Conservation (phyloP, 2,113 vertebrate genomes). For the Triplophysa dalaica region DNA sequence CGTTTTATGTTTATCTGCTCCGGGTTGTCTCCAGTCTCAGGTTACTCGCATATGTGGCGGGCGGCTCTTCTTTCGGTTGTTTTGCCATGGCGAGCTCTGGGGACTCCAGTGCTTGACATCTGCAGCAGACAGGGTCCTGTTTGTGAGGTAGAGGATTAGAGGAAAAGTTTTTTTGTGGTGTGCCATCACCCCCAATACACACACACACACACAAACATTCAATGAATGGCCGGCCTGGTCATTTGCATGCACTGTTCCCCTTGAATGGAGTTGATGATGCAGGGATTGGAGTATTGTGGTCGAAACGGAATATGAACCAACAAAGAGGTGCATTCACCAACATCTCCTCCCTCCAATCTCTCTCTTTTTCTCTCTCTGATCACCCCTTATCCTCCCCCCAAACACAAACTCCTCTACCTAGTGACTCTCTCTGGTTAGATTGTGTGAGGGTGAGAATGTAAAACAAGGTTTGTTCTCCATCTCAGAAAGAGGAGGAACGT, state of each 20-base stretch:
- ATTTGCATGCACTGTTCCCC: constrained; percentile 82
- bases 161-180: constrained; percentile 42
- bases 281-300: constrained; percentile 76
- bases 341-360: constrained; percentile 36
- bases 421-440: neutral
- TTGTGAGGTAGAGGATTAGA: constrained; percentile 41
- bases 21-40: constrained; percentile 25
- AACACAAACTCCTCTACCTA: neutral
- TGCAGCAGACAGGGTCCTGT: constrained; percentile 41
- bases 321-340: constrained; percentile 74
- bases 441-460: neutral
- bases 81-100: neutral
- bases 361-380: constrained; percentile 35
- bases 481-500: neutral
- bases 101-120: constrained; percentile 30
- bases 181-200: constrained; percentile 43
- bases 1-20: constrained; percentile 33
- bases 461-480: neutral
- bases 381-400: constrained; percentile 10
- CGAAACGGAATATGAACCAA: constrained; percentile 79
- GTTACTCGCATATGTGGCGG: constrained; percentile 28
- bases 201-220: constrained; percentile 42
- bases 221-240: constrained; percentile 60
- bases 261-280: constrained; percentile 80
- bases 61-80: neutral